Percentiles rank a stretch among this genome's conserved stretches.
These are phyloP conservation scores for Protula sp. DNA, from an alignment of 2,888 invertebrate genomes.

Conservation along the genomic window DNA sequence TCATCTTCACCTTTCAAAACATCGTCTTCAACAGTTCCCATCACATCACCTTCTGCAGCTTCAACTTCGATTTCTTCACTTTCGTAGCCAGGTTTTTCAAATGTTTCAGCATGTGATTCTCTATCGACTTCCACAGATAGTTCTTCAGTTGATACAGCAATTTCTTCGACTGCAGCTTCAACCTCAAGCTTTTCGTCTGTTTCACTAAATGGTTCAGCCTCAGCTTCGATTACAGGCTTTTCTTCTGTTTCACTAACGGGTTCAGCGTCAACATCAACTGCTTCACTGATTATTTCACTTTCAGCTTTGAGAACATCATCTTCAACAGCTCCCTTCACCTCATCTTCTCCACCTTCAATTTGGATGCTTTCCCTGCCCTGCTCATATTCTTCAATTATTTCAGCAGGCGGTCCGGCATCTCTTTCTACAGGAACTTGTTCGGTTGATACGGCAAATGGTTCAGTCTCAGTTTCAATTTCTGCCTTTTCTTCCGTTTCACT, in stretches of 20 bases:
- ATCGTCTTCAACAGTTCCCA: not conserved
- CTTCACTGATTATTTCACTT: not conserved
- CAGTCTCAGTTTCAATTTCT: not conserved
- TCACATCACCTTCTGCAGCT: not conserved
- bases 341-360: not conserved
- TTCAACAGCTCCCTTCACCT: not conserved
- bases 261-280: not conserved
- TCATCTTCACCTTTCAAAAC: not conserved
- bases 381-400: too few relatives aligned
- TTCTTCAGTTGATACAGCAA: not conserved
- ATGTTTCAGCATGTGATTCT: not conserved
- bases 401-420: not conserved
- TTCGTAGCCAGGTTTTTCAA: not conserved
- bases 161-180: not conserved
- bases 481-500: not conserved
- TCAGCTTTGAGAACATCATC: not conserved
- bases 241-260: not conserved
- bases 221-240: too few relatives aligned
- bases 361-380: too few relatives aligned
- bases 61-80: not conserved
- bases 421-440: not conserved
- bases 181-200: too few relatives aligned
- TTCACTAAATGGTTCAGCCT: not conserved
- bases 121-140: not conserved
- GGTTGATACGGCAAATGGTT: not conserved